Evolutionary conservation across 2,113 vertebrate genomes (phyloP).

Genomic region (Chaetodon auriga): DNA sequence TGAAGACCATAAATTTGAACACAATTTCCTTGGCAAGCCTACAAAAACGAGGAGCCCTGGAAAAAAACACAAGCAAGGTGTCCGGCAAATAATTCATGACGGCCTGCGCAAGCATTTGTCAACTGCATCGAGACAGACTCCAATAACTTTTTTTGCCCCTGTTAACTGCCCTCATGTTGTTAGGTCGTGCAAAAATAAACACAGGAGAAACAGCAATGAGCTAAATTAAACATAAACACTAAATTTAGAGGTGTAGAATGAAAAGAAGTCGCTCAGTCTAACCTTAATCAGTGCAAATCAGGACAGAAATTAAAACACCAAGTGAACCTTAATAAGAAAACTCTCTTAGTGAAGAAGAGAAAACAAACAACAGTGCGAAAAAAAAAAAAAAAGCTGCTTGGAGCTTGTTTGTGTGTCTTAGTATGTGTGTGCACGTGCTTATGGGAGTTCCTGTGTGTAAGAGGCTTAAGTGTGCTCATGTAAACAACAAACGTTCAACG

Average conservation of each 20-base stretch:
- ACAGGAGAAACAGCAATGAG: slow-evolving; percentile 17
- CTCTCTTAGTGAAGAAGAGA: slow-evolving; percentile 1
- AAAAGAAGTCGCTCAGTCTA: slow-evolving; percentile 1
- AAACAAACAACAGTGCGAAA: slow-evolving; percentile 51
- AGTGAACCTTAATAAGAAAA: slow-evolving; percentile 11
- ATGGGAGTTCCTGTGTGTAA: slow-evolving; percentile 77
- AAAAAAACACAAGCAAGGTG: slow-evolving; percentile 76
- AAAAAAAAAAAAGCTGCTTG: slow-evolving; percentile 16
- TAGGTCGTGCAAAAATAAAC: slow-evolving; percentile 71
- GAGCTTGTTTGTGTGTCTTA: slow-evolving; percentile 64
- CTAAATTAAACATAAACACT: slow-evolving; percentile 19
- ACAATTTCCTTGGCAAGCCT: slow-evolving; percentile 68
- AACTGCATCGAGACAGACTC: slow-evolving; percentile 65
- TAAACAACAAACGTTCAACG: slow-evolving; percentile 65
- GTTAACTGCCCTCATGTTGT: slow-evolving; percentile 62
- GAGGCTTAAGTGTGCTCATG: slow-evolving; percentile 63
- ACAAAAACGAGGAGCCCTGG: slow-evolving; percentile 51
- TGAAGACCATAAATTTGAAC: slow-evolving; percentile 78
- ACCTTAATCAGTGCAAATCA: slow-evolving; percentile 15
- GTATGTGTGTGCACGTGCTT: slow-evolving; percentile 55
- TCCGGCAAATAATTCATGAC: slow-evolving; percentile 74
- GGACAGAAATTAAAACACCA: slow-evolving; percentile 12
- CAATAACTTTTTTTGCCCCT: slow-evolving; percentile 56
- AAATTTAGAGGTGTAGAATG: background rate
- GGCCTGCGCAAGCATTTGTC: slow-evolving; percentile 56